Evolutionary conservation across 2,797 vertebrate genomes (phyloP), one percentile per base, ranked within the genome.

Genomic region (Epinephelus awoara): DNA sequence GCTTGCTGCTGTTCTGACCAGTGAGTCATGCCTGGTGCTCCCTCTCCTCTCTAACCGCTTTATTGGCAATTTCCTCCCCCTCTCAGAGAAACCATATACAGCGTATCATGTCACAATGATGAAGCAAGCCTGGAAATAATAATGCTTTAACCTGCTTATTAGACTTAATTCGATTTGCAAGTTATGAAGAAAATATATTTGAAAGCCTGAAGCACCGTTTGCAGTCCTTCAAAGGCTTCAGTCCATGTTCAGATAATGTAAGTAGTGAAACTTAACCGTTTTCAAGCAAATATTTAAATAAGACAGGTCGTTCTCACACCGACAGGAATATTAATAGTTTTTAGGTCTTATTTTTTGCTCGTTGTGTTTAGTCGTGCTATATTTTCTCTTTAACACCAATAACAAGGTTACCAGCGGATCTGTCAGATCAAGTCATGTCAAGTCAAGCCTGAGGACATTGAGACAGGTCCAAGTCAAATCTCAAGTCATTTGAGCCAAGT

Each of bases 131-230:
- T 10, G 25, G 15, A 77, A 77, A 82, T 77, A 83, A 72, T 61
- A 67, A 69, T 42, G 44, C 44, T 50, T 67, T 55, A 76, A 76
- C n/a, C 51, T 57, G 71, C 73, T 76, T 73, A 79, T 82, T 85
- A 68, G 2, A 50, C 13, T 21, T 65, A 61, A 83, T 71, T 68
- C 40, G 72, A 44, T 83, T 23, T 77, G 4, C 10, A 56, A 50
- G 81, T 84, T 77, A 82, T 80, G 79, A 82, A 70, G 67, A 44
- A 85, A 77, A 80, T 84, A 77, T 67, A 51, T 23, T 19, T 46
- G 21, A 77, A 44, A 67, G 46, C 75, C 65, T 21, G 69, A 18
- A 55, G 72, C 62, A 1, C 2, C 38, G 4, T 49, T 4, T 14
- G 1, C 46, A 62, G 80, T 17, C 52, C 69, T 71, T 73, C 66